Base-by-base conservation (phyloP, 2,113 vertebrate genomes). In the Notechis scutatus region DNA sequence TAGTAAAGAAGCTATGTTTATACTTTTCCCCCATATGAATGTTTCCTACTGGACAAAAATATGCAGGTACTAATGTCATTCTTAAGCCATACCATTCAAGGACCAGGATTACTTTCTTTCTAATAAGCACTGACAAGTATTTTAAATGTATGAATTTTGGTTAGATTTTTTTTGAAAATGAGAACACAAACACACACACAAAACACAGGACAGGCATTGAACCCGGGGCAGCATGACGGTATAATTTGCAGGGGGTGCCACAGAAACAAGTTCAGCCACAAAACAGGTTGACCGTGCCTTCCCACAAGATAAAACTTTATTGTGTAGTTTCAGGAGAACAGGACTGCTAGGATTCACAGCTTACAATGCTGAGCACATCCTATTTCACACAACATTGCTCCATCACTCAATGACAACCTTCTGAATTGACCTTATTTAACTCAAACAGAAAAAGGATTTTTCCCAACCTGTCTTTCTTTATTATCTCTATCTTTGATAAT, bases 141-240 rank as follows among this genome's bases (percentile, higher is more conserved):
- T 87, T 92, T 85, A 95, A 87, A 91, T 1, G 34, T 96, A 95
- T 50, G 94, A 95, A 96, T 93, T 92, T 94, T 91, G 85, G 54
- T 90, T 95, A 93, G 87, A 42, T 34, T 93, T 47, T 42, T 94
- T 47, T 92, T 92, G 92, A 95, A 95, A 96, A 90, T 92, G 93
- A 96, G 96, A 96, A 96, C 91, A 94, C 96, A 96, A 39, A 94
- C 57, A 88, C 94, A 81, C 95, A 93, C 95, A 95, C 90, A 95
- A 55, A 88, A 97, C 95, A 96, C 96, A 93, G 96, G 96, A 97
- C 95, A 93, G 95, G 96, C 93, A 93, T 85, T 96, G 97, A 97
- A 93, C 54, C 96, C 97, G 95, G 24, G 42, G n/a, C 57, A 95
- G 90, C 74, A 94, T 61, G 93, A 95, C 87, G 18, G 95, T 96